phyloP scores from a whole-genome alignment of 30 jellyfish, hydroid and myxozoan genomes.

The Aurelia aurita complex sp. Pacific region DNA sequence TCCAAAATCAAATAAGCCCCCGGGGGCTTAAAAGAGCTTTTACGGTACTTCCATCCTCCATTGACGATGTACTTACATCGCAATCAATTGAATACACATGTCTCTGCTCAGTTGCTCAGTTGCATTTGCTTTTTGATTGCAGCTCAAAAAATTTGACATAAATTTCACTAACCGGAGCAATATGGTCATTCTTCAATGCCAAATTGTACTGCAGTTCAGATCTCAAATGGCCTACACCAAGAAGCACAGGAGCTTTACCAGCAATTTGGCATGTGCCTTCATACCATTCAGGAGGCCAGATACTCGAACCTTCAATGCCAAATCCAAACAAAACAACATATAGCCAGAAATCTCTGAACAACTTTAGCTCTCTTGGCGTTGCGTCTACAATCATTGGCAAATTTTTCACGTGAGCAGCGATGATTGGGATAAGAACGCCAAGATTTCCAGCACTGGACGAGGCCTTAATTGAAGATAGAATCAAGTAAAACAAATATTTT shows the following conservation, averaged over 20 bases:
- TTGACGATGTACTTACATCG: too few species aligned
- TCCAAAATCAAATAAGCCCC: too few species aligned
- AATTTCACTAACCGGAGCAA: conserved; percentile 76
- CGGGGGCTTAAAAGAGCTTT: too few species aligned
- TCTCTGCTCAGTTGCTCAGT: too few species aligned
- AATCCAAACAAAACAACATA: conserved; percentile 91
- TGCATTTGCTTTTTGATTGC: too few species aligned
- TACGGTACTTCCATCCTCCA: too few species aligned
- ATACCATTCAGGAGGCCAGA: conserved; percentile 96
- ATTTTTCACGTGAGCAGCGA: conserved; percentile 75
- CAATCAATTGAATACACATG: too few species aligned
- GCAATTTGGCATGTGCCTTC: conserved; percentile 87
- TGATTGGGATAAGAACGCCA: conserved; percentile 91
- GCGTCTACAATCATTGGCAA: conserved; percentile 73
- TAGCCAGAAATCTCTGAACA: conserved; percentile 95
- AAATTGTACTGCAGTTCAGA: conserved; percentile 87
- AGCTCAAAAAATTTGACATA: background rate
- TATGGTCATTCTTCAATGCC: conserved; percentile 90
- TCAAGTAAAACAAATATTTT: background rate
- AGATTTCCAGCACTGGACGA: conserved; percentile 97
- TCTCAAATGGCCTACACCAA: conserved; percentile 87
- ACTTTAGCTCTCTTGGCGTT: conserved; percentile 86
- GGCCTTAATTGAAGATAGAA: conserved; percentile 59
- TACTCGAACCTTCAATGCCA: conserved; percentile 89
- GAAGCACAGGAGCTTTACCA: conserved; percentile 78